A percentile compares a stretch with the other conserved stretches of the same genome.
These are phyloP conservation scores for Notolepis coatsorum DNA, from an alignment of 2,797 vertebrate species.

Conservation along the genomic window DNA sequence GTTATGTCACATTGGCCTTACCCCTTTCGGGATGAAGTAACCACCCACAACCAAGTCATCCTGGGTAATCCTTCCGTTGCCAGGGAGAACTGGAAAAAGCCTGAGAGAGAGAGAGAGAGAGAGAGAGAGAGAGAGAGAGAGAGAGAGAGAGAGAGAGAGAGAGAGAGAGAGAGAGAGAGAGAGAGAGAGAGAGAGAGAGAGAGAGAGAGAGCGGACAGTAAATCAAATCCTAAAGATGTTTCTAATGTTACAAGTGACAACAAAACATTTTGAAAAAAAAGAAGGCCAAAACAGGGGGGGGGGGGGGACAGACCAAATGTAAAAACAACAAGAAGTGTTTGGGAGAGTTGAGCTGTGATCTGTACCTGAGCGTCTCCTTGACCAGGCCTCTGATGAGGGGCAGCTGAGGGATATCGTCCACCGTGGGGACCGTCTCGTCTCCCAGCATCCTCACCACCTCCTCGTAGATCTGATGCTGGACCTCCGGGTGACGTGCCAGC, in stretches of 20 bases:
- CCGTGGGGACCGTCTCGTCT: conserved; percentile 75
- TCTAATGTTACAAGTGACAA: not conserved
- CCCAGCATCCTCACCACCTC: conserved; percentile 84
- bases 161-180: not conserved
- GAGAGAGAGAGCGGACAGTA: not conserved
- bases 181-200: not conserved
- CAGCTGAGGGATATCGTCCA: conserved; percentile 82
- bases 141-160: not conserved
- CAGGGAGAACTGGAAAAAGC: conserved; percentile 93
- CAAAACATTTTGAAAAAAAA: not conserved
- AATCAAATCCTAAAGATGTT: not conserved
- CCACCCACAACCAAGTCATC: conserved; percentile 91
- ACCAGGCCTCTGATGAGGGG: conserved; percentile 91
- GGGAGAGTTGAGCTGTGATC: not conserved
- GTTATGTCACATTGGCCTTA: conserved; percentile 69
- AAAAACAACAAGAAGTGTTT: not conserved
- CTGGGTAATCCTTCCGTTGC: conserved; percentile 92
- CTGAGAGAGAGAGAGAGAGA: conserved; percentile 65
- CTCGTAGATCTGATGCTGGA: conserved; percentile 84
- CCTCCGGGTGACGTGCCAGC: conserved; percentile 85
- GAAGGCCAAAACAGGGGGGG: no score
- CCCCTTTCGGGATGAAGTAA: conserved; percentile 94
- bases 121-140: not conserved
- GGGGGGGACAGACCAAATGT: accelerated
- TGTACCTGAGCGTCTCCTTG: conserved; percentile 93